phyloP scores from a whole-genome alignment of 2,888 invertebrate species.

The Galeopsomyia nigrocyanea region DNA sequence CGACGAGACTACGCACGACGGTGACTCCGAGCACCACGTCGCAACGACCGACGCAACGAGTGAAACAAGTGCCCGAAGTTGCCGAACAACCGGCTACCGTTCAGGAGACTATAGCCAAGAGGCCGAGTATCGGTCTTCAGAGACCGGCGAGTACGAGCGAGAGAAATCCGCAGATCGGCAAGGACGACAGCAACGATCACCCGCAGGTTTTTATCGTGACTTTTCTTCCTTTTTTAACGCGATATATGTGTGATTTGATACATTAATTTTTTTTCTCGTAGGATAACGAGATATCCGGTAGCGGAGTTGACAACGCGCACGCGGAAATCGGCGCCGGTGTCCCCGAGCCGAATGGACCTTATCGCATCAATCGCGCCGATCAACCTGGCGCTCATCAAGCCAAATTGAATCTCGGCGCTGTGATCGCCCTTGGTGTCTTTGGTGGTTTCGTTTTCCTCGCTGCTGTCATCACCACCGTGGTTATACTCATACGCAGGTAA shows the following conservation, averaged over 20 bases:
- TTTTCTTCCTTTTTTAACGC: conserved; percentile 50
- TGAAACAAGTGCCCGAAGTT: not conserved
- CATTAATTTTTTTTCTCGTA: conserved; percentile 59
- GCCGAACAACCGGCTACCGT: conserved; percentile 63
- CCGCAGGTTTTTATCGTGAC: conserved; percentile 34
- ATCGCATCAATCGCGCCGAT: conserved; percentile 68
- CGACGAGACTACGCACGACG: conserved; percentile 60
- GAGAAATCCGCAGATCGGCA: conserved; percentile 44
- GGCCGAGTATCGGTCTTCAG: conserved; percentile 61
- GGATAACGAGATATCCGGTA: conserved; percentile 81
- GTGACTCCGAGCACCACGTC: not conserved
- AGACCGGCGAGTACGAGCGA: conserved; percentile 54
- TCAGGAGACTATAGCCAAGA: conserved; percentile 60
- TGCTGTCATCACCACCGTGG: conserved; percentile 89
- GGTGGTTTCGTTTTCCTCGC: conserved; percentile 92
- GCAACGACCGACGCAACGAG: conserved; percentile 39
- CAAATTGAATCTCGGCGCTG: conserved; percentile 86
- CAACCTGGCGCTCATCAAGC: conserved; percentile 69
- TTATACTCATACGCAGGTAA: conserved; percentile 90
- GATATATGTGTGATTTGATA: no score
- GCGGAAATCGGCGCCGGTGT: conserved; percentile 63
- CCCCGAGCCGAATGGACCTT: conserved; percentile 72
- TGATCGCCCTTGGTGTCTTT: conserved; percentile 90
- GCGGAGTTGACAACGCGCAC: conserved; percentile 65
- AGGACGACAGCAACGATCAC: conserved; percentile 38